Base-by-base conservation (phyloP, 2,888 invertebrate genomes). In the Platypus cylindrus region DNA sequence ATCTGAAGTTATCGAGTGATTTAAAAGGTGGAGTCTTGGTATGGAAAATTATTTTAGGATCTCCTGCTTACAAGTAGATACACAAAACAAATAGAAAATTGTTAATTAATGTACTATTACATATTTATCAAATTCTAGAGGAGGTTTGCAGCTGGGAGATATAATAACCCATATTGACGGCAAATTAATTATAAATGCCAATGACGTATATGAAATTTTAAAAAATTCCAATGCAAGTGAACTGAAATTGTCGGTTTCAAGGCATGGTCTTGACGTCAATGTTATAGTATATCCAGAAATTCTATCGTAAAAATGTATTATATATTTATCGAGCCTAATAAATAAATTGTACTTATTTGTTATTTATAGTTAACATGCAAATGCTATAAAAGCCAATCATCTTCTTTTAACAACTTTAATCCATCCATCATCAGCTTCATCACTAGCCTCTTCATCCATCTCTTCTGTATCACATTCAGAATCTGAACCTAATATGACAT, bases 41-140 rank as follows among this genome's bases (percentile, higher is more conserved):
- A 0, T 89, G 84, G 80, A 83, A 80, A 64, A 82, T 94, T 1
- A 78, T 84, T 16, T 62, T 79, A 3, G 86, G 84, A 15, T 90
- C 91, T 1, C 93, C 93, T 0, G 91, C 93, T 2, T 71, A 84
- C 54, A 64, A 64, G 90, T 90, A 64, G 68, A 42, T 38, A 15
- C n/a, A n/a, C n/a, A n/a, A n/a, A n/a, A n/a, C n/a, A n/a, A n/a
- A n/a, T 17, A 23, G 14, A 32, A 16, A 26, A 20, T 5, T 25
- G 24, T 15, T 32, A 7, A 14, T 20, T 14, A 32, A 3, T 18
- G 5, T n/a, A n/a, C n/a, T n/a, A 16, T 14, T 11, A 12, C 4
- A 27, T 9, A 13, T 15, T 14, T 27, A 20, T 24, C 23, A n/a
- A 32, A 15, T 66, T 65, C 15, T 63, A 91, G 90, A 33, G 81